Evolutionary conservation across 2,113 vertebrate genomes (phyloP), one percentile per base, ranked within the genome.

Genomic region (Hydrolagus affinis): DNA sequence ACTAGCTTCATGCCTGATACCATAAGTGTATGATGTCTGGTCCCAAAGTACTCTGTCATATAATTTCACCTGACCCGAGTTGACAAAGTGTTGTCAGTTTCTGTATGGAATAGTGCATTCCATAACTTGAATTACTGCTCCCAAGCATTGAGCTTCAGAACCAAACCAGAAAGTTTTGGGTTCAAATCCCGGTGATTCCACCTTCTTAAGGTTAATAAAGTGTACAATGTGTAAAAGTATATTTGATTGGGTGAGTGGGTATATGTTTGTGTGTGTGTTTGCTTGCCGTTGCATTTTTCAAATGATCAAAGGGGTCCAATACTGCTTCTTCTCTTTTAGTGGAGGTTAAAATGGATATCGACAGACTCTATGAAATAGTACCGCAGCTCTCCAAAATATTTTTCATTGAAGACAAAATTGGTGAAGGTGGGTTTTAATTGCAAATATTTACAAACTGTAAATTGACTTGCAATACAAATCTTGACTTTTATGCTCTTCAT

Each of bases 371-470:
- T 90, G 94, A 95, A 94, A 95, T 94, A 83, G 92, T 99, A 30
- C 97, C 97, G 87, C 96, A 98, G 90, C 94, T 99, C 85, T 89
- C 91, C 25, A 94, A 90, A 89, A 88, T 96, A 60, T 98, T 99
- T 90, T 94, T 91, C 89, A 95, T 99, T 73, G 92, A 92, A 74
- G 94, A 96, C 83, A 98, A 98, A 95, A 98, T 98, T 44, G 97
- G 97, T 91, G 96, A 98, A 96, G 97, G 97, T 98, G 88, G 0
- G 1, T 85, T 66, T 66, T 68, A 30, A 32, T 66, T 83, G 25
- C 62, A 17, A 80, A 64, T 64, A 80, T 60, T 28, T 83, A 6
- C 8, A 66, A 83, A 32, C 15, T 19, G 66, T 17, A 66, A 66
- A 32, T 30, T 17, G 6, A 85, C 86, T 70, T 68, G 32, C 14